Evolutionary conservation across 2,888 invertebrate species (phyloP), one percentile per base, ranked within the genome.

Genomic region (Creontiades dilutus): DNA sequence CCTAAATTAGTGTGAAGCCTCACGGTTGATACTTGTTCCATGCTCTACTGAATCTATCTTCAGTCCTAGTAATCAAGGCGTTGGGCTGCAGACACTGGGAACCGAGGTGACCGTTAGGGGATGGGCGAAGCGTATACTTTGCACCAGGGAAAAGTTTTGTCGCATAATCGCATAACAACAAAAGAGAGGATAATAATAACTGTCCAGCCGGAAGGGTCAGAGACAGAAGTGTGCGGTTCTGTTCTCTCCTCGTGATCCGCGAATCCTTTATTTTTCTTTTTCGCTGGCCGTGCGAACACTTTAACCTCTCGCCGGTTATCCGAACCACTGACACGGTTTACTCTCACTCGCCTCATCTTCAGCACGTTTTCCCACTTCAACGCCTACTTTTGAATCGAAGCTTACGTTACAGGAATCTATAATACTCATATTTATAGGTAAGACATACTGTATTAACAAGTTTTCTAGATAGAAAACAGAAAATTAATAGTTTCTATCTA

Each of bases 251-350:
- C 82, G 82, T 82, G 82, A 82, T 52, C 27, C 82, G 82, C 82
- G 47, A 82, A 82, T 82, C 82, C 7, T 47, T 52, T n/a, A n/a
- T n/a, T 82, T 52, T 52, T 47, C 46, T 37, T 82, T 52, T 52
- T 47, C 46, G 37, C 78, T 23, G 82, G 82, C 48, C 82, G 82
- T 82, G 82, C 82, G 82, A 82, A 82, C 47, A 82, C 52, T 82
- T 82, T 82, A 82, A 82, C 82, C 82, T 82, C 82, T 52, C 9
- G 61, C 82, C 23, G 37, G 37, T 37, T 37, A 47, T n/a, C 27
- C 23, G 82, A 52, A 82, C 82, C 82, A 82, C 82, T 82, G 82
- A 23, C 82, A 82, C 47, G 82, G 48, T 82, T 82, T 82, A 14
- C 82, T 47, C 37, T 46, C 46, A 57, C 57, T n/a, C n/a, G 5